phyloP scores from a whole-genome alignment of 2,888 invertebrate genomes.

The Scaptomyza flava region DNA sequence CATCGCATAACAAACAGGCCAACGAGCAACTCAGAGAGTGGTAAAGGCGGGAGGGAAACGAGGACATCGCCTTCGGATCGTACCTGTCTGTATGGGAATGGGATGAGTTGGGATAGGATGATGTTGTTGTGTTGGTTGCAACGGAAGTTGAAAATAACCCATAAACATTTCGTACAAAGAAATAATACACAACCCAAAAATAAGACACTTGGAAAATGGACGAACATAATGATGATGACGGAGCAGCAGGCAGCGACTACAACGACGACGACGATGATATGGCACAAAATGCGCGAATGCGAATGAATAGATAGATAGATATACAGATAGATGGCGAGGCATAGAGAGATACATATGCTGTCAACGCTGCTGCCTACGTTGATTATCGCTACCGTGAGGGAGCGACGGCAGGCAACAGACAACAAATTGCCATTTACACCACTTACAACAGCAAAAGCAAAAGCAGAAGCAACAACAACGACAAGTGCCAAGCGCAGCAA shows the following conservation, averaged over 20 bases:
- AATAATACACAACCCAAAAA: slow-evolving; percentile 57
- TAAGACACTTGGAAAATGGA: slow-evolving; percentile 73
- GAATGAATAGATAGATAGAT: slow-evolving; percentile 59
- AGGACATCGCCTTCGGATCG: slow-evolving; percentile 7
- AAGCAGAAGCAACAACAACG: slow-evolving; percentile 23
- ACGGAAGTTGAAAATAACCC: slow-evolving; percentile 72
- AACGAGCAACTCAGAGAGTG: too few relatives aligned
- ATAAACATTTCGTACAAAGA: slow-evolving; percentile 46
- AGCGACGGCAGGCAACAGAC: slow-evolving; percentile 57
- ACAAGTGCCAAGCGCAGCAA: slow-evolving; percentile 45
- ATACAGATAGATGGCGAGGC: slow-evolving; percentile 23
- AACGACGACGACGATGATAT: slow-evolving; percentile 64
- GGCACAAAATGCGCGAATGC: slow-evolving; percentile 72
- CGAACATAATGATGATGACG: slow-evolving; percentile 71
- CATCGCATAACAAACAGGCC: slow-evolving; percentile 11
- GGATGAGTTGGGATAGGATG: slow-evolving; percentile 14
- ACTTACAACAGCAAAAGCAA: slow-evolving; percentile 64
- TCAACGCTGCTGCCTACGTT: slow-evolving; percentile 55
- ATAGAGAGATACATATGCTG: slow-evolving; percentile 41
- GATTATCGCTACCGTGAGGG: slow-evolving; percentile 69
- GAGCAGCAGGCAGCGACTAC: slow-evolving; percentile 40
- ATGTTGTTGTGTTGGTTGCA: slow-evolving; percentile 26
- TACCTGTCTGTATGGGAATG: slow-evolving; percentile 1
- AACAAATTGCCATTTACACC: slow-evolving; percentile 81
- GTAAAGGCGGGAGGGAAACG: not conserved